Percentiles rank a stretch among this genome's conserved stretches.
phyloP scores from a whole-genome alignment of 2,888 invertebrate genomes.

The Cistogaster globosa region DNA sequence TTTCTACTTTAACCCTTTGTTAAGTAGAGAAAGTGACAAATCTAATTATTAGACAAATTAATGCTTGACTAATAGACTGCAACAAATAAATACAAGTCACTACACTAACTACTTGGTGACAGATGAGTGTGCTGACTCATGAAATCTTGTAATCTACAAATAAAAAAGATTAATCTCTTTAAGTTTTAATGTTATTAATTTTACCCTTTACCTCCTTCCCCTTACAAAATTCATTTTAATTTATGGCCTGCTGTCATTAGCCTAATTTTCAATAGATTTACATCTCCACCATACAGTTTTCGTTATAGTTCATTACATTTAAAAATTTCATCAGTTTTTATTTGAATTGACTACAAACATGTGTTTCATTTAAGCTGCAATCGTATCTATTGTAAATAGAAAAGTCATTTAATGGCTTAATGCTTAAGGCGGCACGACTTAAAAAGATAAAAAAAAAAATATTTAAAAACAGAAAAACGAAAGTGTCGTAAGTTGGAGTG shows the following conservation, averaged over 20 bases:
- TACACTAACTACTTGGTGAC: too few species aligned
- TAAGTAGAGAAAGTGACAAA: too few species aligned
- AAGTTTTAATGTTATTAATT: too few species aligned
- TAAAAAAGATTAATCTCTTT: too few species aligned
- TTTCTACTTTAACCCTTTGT: too few species aligned
- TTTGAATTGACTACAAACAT: conserved; percentile 28
- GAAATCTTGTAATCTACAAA: too few species aligned
- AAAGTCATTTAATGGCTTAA: conserved; percentile 44
- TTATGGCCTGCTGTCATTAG: conserved; percentile 46
- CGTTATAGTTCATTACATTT: conserved; percentile 55
- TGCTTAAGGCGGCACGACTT: conserved; percentile 33
- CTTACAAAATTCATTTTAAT: neutral
- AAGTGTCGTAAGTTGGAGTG: conserved; percentile 37
- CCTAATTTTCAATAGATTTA: conserved; percentile 49
- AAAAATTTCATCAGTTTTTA: conserved; percentile 30
- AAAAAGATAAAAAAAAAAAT: neutral
- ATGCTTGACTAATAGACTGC: too few species aligned
- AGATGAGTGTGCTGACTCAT: too few species aligned
- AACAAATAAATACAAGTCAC: too few species aligned
- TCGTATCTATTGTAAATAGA: neutral
- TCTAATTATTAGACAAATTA: too few species aligned
- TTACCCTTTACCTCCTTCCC: neutral
- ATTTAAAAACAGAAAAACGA: neutral
- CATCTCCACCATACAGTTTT: conserved; percentile 35
- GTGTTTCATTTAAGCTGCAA: conserved; percentile 19